Evolutionary conservation across 2,888 invertebrate genomes (phyloP), one percentile per base, ranked within the genome.

Genomic region (Parelbella ahira): DNA sequence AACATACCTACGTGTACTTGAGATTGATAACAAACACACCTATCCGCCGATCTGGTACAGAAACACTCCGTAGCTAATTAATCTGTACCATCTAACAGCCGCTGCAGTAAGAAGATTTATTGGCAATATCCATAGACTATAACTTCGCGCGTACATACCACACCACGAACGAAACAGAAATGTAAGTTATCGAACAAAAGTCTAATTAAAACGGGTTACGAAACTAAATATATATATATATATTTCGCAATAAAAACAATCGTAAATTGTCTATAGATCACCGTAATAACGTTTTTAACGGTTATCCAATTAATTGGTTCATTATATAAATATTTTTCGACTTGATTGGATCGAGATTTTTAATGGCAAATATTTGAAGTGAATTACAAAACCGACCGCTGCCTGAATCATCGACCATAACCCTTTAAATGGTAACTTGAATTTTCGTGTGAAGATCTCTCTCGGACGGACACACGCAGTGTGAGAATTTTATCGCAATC

Each of bases 241-340:
- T 58, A 37, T 44, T 51, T 52, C 39, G 55, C 54, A 58, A 72
- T 76, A 71, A 72, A 72, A n/a, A n/a, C n/a, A n/a, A n/a, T n/a
- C 61, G 65, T 71, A 66, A 73, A 71, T 60, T 68, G 65, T 64
- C 63, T n/a, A n/a, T 63, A 65, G 60, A 73, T 10, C 24, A 3
- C n/a, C 56, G 56, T 63, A 56, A 68, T 67, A 51, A 68, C 68
- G 63, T 49, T 47, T 75, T 74, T 71, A n/a, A 78, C 72, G 69
- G 70, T 75, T 73, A 71, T 76, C n/a, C 70, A 72, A 71, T 72
- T 71, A 75, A 68, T 60, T 54, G 60, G 63, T 69, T 76, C 68
- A 71, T 78, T 76, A n/a, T n/a, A n/a, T n/a, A n/a, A n/a, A 79
- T 66, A 68, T 58, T 59, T 57, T 58, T 68, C 68, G 55, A 64